These are phyloP conservation scores for Molossus molossus DNA, from an alignment of 2,797 vertebrate genomes.

Conservation along the genomic window DNA sequence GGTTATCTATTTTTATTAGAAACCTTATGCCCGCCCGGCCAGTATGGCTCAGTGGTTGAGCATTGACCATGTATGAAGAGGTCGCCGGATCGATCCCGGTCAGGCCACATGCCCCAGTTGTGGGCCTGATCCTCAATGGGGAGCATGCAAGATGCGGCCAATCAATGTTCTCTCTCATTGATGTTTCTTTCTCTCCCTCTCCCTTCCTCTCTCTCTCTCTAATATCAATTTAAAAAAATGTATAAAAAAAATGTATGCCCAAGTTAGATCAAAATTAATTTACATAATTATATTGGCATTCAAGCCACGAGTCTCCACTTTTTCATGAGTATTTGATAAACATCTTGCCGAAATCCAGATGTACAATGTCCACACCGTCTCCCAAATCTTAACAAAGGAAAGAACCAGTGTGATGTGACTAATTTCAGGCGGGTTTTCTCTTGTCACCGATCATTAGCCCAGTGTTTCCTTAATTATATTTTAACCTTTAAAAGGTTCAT, in stretches of 20 bases:
- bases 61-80: no score
- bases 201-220: no score
- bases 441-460: neutral
- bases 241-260: neutral
- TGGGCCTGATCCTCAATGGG: no score
- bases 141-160: no score
- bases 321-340: conserved; percentile 11
- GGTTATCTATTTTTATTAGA: conserved; percentile 19
- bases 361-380: neutral
- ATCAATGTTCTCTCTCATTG: no score
- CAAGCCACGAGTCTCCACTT: neutral
- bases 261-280: conserved; percentile 4
- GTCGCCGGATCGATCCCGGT: no score
- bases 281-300: neutral
- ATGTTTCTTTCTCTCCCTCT: no score
- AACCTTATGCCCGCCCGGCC: neutral
- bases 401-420: neutral
- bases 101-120: no score
- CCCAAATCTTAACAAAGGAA: neutral
- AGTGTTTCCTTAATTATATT: neutral
- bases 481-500: conserved; percentile 1
- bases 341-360: neutral
- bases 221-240: no score
- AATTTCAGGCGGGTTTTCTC: neutral
- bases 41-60: no score